Base-by-base conservation (phyloP, 2,113 vertebrate species). In the Perognathus longimembris region DNA sequence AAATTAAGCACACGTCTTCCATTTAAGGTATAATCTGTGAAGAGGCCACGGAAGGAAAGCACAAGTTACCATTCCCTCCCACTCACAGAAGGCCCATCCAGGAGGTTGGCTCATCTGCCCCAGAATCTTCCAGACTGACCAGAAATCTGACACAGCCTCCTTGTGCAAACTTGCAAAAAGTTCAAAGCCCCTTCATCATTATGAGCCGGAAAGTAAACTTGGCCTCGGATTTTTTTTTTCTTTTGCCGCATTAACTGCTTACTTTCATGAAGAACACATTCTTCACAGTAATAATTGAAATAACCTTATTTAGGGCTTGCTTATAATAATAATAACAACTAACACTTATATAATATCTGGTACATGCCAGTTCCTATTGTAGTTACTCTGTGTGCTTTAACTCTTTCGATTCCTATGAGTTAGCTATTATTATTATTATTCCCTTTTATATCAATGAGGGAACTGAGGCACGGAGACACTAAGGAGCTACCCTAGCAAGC, bases 1-100 rank as follows among this genome's bases (percentile, higher is more conserved):
- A 54, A 81, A 24, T 1, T 7, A 82, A 88, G 92, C 76, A 90
- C 87, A 92, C 50, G 59, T 11, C 84, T 91, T 38, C 91, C 50
- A 42, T 34, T 7, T 36, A 61, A 84, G 67, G 75, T 61, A 34
- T 81, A 57, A 77, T 75, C 70, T 45, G 76, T 5, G 15, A 38
- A 30, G 66, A 22, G 74, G 36, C 42, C 14, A 0, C 42, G 59
- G 18, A 76, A 74, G 20, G 15, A 88, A 87, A 11, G 34, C 20
- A 6, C 42, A 2, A 0, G 7, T 54, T 71, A 28, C 8, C 20
- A 0, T 22, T 30, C 34, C 21, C 45, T 80, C 63, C 40, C 7
- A 24, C 30, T 1, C 40, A 12, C 5, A 3, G 15, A 30, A 42
- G 66, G 22, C 59, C 28, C 82, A 73, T 6, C 0, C 17, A 1